Percentiles rank a stretch among this genome's conserved stretches.
phyloP scores from a whole-genome alignment of 2,888 invertebrate species.

The Apotomis turbidana region DNA sequence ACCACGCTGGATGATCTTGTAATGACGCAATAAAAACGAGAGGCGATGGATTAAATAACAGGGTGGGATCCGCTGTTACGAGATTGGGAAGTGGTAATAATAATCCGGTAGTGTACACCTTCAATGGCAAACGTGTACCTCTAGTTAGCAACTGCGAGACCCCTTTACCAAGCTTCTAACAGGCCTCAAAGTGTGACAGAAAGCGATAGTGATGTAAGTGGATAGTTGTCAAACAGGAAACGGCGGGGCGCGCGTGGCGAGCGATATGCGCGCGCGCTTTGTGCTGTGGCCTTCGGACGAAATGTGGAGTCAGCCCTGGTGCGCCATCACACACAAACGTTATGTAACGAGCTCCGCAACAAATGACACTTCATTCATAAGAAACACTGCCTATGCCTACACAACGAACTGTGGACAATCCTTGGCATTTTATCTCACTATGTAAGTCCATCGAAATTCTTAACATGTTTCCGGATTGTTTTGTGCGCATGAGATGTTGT shows the following conservation, averaged over 20 bases:
- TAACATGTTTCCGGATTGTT: slow-evolving; percentile 53
- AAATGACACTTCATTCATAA: slow-evolving; percentile 76
- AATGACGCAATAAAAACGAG: slow-evolving; percentile 56
- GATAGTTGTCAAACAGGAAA: slow-evolving; percentile 84
- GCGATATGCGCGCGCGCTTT: slow-evolving; percentile 73
- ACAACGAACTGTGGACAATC: slow-evolving; percentile 61
- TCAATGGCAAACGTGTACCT: slow-evolving; percentile 67
- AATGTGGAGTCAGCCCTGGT: slow-evolving; percentile 60
- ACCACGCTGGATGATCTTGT: slow-evolving; percentile 53
- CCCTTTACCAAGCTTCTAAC: slow-evolving; percentile 79
- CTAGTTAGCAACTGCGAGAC: slow-evolving; percentile 78
- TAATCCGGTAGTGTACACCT: slow-evolving; percentile 67
- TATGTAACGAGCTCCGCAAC: slow-evolving; percentile 73
- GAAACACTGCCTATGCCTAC: slow-evolving; percentile 61
- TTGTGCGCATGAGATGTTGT: slow-evolving; percentile 48
- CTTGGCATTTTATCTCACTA: slow-evolving; percentile 52
- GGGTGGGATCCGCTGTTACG: slow-evolving; percentile 65
- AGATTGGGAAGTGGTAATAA: slow-evolving; percentile 71
- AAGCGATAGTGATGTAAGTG: slow-evolving; percentile 83
- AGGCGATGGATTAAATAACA: slow-evolving; percentile 69
- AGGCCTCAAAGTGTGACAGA: slow-evolving; percentile 76
- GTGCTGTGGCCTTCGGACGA: slow-evolving; percentile 76
- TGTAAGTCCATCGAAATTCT: slow-evolving; percentile 48
- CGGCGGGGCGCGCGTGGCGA: slow-evolving; percentile 78
- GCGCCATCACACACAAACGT: slow-evolving; percentile 62